Conservation (phyloP, 2,888 invertebrate species). For the Iphiclides podalirius region DNA sequence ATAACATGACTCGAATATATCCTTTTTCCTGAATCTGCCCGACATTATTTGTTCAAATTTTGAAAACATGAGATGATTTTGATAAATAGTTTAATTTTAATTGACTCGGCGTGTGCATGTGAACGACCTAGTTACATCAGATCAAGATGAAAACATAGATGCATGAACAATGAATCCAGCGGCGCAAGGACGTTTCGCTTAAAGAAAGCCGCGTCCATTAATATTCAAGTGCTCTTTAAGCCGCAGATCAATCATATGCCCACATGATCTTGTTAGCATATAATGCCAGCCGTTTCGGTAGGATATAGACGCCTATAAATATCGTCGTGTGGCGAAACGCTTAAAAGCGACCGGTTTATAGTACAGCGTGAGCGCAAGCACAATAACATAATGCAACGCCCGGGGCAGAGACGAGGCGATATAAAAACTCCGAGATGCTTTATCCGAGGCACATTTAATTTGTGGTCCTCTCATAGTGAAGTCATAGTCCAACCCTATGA, state of each 20-base stretch:
- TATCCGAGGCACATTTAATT: constrained; percentile 62
- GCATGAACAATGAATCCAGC: constrained; percentile 4
- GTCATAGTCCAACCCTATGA: constrained; percentile 47
- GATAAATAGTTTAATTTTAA: too few relatives aligned
- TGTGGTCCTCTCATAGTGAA: constrained; percentile 55
- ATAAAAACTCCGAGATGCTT: constrained; percentile 56
- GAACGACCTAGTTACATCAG: constrained; percentile 2
- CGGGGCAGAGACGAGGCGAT: constrained; percentile 43
- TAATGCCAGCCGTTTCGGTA: constrained; percentile 41
- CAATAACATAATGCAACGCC: constrained; percentile 48
- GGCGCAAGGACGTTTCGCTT: constrained; percentile 47
- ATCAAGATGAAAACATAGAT: constrained; percentile 18
- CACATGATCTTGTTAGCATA: constrained; percentile 47
- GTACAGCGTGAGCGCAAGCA: constrained; percentile 31
- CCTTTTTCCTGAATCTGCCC: too few relatives aligned
- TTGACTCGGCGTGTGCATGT: too few relatives aligned
- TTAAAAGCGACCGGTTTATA: constrained; percentile 49
- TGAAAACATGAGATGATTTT: too few relatives aligned
- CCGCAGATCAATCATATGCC: constrained; percentile 54
- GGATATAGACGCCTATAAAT: constrained; percentile 27
- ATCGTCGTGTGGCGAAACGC: constrained; percentile 36
- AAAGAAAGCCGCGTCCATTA: constrained; percentile 51
- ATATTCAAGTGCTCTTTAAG: constrained; percentile 65
- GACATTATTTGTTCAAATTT: too few relatives aligned
- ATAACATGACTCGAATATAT: too few relatives aligned